Evolutionary conservation across 2,113 vertebrate species (phyloP).

Genomic region (Phalacrocorax pelagicus): DNA sequence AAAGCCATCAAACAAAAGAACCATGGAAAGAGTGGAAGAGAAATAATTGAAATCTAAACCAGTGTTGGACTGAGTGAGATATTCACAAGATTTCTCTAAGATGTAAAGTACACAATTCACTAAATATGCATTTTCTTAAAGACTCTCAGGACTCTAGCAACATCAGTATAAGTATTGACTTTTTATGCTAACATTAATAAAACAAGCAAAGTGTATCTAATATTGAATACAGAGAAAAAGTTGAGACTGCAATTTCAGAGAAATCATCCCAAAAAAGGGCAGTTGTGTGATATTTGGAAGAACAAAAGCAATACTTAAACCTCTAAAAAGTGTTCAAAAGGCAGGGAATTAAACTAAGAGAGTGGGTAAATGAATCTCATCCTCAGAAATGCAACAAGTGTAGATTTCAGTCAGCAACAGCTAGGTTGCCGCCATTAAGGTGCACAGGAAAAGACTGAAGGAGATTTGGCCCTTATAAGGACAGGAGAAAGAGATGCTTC

Average conservation of each 20-base stretch:
- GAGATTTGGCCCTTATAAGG: background rate
- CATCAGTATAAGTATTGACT: background rate
- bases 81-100: background rate
- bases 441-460: background rate
- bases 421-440: background rate
- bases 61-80: background rate
- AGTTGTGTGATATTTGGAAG: background rate
- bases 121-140: background rate
- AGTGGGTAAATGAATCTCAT: background rate
- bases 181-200: background rate
- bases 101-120: background rate
- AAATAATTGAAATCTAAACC: background rate
- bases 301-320: background rate
- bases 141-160: background rate
- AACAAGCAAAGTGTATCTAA: background rate
- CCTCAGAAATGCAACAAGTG: background rate
- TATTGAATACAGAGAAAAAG: background rate
- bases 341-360: background rate
- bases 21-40: background rate
- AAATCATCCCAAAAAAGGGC: background rate
- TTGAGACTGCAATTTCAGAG: background rate
- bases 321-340: background rate
- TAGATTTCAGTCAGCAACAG: background rate
- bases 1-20: background rate
- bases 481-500: background rate